phyloP scores from a whole-genome alignment of 2,113 vertebrate genomes.

The Zootoca vivipara region DNA sequence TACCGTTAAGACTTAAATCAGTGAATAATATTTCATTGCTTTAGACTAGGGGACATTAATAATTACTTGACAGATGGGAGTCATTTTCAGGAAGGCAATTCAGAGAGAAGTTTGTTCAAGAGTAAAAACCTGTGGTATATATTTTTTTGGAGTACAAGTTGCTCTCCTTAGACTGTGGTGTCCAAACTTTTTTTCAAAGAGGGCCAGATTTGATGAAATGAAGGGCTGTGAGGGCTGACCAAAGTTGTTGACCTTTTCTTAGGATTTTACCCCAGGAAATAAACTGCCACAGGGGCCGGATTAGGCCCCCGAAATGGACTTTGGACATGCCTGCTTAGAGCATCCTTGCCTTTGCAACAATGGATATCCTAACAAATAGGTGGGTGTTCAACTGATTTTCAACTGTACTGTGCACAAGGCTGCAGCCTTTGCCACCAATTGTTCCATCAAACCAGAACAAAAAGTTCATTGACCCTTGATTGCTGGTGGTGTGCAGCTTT shows the following conservation, averaged over 20 bases:
- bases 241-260: no score
- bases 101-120: constrained; percentile 16
- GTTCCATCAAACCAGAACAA: not conserved
- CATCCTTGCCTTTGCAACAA: not conserved
- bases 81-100: constrained; percentile 46
- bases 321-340: not conserved
- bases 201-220: no score
- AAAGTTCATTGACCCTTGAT: not conserved
- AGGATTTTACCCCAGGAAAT: no score
- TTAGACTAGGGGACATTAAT: not conserved
- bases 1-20: constrained; percentile 7
- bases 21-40: constrained; percentile 30
- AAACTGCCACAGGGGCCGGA: no score
- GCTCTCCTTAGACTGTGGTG: constrained; percentile 9
- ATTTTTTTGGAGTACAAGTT: constrained; percentile 17
- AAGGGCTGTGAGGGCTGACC: no score
- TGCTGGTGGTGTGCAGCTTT: not conserved
- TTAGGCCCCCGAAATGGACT: no score
- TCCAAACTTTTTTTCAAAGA: no score
- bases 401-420: not conserved
- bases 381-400: not conserved
- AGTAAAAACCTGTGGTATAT: not conserved
- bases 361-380: constrained; percentile 2
- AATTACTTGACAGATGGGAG: constrained; percentile 34
- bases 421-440: not conserved